These are phyloP conservation scores for Aythya baeri DNA, from an alignment of 2,113 vertebrate species.

Conservation along the genomic window DNA sequence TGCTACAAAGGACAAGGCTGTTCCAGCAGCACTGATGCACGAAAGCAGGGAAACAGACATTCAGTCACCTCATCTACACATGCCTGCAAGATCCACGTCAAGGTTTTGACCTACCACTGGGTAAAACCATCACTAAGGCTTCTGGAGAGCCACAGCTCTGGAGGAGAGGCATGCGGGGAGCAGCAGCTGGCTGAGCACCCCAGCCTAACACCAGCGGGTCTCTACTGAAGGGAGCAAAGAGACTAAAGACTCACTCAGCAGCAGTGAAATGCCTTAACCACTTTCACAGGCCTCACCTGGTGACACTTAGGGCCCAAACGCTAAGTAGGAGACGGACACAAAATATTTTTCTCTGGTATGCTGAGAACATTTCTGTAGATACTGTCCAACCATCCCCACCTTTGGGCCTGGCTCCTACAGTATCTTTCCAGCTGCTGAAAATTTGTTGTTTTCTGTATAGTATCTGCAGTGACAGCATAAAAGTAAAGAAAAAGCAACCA, in stretches of 20 bases:
- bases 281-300: background rate
- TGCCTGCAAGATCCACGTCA: rapidly evolving
- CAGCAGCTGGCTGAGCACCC: background rate
- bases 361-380: background rate
- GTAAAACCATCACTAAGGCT: background rate
- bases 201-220: background rate
- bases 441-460: background rate
- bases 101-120: background rate
- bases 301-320: background rate
- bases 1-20: background rate
- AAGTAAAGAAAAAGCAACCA: background rate
- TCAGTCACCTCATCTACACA: background rate
- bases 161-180: rapidly evolving
- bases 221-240: background rate
- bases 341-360: background rate
- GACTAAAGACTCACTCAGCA: background rate
- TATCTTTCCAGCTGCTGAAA: background rate
- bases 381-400: background rate
- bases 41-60: background rate
- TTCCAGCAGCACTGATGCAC: background rate
- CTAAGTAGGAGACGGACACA: background rate
- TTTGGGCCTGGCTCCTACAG: background rate
- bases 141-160: background rate
- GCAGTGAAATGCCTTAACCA: background rate
- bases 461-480: background rate